Percentiles rank a stretch among this genome's conserved stretches.
Conservation (phyloP, 2,113 vertebrate genomes). For the Cisticola juncidis region DNA sequence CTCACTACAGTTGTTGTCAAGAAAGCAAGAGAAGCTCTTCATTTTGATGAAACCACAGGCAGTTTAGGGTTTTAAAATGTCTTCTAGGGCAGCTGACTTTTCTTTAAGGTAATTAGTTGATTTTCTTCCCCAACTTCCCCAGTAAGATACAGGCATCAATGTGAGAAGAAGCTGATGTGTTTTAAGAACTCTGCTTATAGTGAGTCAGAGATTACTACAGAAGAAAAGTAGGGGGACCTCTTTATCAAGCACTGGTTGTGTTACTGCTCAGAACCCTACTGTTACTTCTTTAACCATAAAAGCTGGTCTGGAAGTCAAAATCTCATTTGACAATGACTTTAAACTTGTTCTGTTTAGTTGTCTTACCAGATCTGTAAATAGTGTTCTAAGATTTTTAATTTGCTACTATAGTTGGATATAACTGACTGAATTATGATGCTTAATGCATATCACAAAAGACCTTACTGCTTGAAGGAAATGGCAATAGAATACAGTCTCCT, state of each 20-base stretch:
- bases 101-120: not conserved
- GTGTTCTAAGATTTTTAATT: not conserved
- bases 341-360: not conserved
- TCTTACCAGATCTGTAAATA: not conserved
- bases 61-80: not conserved
- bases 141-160: not conserved
- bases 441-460: not conserved
- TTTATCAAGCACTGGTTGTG: not conserved
- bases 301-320: not conserved
- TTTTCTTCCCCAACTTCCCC: not conserved
- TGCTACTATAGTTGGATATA: not conserved
- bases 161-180: not conserved
- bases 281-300: not conserved
- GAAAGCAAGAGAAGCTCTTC: not conserved
- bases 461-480: not conserved
- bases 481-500: not conserved
- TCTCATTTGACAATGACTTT: not conserved
- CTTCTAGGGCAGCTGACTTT: not conserved
- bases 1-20: not conserved
- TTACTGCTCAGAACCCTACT: not conserved
- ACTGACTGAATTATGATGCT: not conserved
- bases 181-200: not conserved
- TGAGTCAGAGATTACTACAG: not conserved
- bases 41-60: not conserved
- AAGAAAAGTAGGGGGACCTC: not conserved